A percentile compares a stretch with the other conserved stretches of the same genome.
These are phyloP conservation scores for Xestia xanthographa DNA, from an alignment of 2,888 invertebrate species.

Conservation along the genomic window DNA sequence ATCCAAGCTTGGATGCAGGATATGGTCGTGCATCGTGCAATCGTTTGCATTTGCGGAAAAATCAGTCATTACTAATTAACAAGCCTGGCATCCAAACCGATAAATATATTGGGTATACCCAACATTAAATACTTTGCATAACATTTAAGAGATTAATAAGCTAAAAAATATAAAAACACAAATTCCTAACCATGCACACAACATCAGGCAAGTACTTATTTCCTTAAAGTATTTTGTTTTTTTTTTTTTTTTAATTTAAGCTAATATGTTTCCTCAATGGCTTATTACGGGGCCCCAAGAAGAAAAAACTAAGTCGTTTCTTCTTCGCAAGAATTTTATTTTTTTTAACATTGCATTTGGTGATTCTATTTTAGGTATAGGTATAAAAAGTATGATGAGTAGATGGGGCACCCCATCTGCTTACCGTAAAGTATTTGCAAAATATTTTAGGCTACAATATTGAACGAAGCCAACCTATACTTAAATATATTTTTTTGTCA, in stretches of 20 bases:
- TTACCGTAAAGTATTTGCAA: background rate
- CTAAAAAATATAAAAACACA: too few species aligned
- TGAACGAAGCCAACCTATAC: background rate
- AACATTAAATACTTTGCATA: too few species aligned
- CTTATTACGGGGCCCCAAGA: slow-evolving; percentile 12
- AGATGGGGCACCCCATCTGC: background rate
- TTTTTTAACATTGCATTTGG: background rate
- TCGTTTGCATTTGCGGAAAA: background rate
- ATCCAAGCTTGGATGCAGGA: background rate
- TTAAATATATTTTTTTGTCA: background rate
- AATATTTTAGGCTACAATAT: background rate
- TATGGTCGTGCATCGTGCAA: too few species aligned
- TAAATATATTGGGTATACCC: too few species aligned
- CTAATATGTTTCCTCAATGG: slow-evolving; percentile 39
- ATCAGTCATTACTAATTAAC: background rate
- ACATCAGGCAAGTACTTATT: background rate
- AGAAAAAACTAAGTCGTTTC: background rate
- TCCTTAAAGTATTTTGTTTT: slow-evolving; percentile 5
- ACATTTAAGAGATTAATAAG: too few species aligned
- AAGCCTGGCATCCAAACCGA: background rate
- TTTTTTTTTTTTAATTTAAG: background rate
- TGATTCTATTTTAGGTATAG: background rate
- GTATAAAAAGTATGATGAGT: background rate
- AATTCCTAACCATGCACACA: background rate
- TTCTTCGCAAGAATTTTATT: background rate